Evolutionary conservation across 2,113 vertebrate species (phyloP).

Genomic region (Rattus norvegicus): GRCr8 NC_086024.1:67289501-67290000

Average conservation of each 20-base stretch:
- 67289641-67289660: background rate
- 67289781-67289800: constrained; percentile 24
- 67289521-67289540: background rate
- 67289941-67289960: constrained; percentile 55
- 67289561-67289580: background rate
- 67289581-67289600: background rate
- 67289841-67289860: constrained; percentile 40
- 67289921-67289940: constrained; percentile 77
- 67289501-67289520: background rate
- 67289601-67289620: background rate
- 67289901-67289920: constrained; percentile 68
- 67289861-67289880: constrained; percentile 52
- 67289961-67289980: constrained; percentile 78
- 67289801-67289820: constrained; percentile 49
- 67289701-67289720: constrained; percentile 5
- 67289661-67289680: background rate
- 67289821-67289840: constrained; percentile 59
- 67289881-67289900: constrained; percentile 28
- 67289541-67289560: background rate
- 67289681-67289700: background rate
- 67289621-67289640: background rate
- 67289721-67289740: background rate
- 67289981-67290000: constrained; percentile 76
- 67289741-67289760: constrained; percentile 17
- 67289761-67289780: constrained; percentile 42